Evolutionary conservation across 1,140 invertebrate species (phyloP).

Genomic region (Mycetomoellerius zeteki): DNA sequence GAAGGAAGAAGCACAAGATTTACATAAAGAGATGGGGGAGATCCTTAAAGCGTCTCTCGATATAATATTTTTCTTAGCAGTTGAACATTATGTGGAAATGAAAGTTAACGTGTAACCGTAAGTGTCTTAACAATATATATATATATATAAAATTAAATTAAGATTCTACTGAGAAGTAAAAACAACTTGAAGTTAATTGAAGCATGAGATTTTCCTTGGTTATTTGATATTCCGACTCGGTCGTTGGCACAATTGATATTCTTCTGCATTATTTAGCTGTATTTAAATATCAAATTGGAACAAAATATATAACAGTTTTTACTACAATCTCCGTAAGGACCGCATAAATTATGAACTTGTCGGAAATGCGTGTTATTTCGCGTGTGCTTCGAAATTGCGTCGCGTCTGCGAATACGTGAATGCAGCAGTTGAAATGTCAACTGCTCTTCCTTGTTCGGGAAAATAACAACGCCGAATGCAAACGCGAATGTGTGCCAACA

Average conservation of each 20-base stretch:
- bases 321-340: not conserved
- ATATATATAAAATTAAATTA: constrained; percentile 9
- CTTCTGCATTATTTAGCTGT: not conserved
- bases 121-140: not conserved
- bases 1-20: not conserved
- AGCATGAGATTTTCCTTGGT: not conserved
- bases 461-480: constrained; percentile 29
- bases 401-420: constrained; percentile 11
- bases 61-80: not conserved
- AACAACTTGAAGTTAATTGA: not conserved
- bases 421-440: constrained; percentile 42
- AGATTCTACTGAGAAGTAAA: not conserved
- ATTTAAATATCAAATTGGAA: constrained; percentile 16
- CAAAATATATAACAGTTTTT: not conserved
- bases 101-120: not conserved
- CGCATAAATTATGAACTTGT: constrained; percentile 37
- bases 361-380: constrained; percentile 21
- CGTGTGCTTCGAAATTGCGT: constrained; percentile 33
- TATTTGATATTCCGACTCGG: not conserved
- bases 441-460: constrained; percentile 34
- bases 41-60: not conserved
- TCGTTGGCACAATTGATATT: not conserved
- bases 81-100: not conserved
- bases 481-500: not conserved
- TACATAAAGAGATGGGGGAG: not conserved